Evolutionary conservation across 2,797 vertebrate genomes (phyloP), one percentile per base, ranked within the genome.

Genomic region (Crypturellus tataupa): DNA sequence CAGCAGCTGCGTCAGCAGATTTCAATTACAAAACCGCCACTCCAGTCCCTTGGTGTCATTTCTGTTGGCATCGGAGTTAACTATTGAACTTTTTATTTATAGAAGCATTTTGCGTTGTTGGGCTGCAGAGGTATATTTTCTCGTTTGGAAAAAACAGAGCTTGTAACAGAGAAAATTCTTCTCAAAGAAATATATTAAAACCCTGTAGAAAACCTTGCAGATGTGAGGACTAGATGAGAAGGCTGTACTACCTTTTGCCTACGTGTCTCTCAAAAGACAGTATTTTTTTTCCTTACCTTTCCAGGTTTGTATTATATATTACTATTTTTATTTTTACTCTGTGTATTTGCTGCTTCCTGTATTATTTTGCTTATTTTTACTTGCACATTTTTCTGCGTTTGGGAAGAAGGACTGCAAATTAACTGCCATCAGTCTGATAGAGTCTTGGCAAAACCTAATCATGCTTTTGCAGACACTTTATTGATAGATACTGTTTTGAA

Each of bases 1-100:
- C 87, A 85, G 92, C 90, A 93, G 96, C 92, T 95, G 94, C 31
- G 2, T 95, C 94, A 96, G 97, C 96, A 97, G 89, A 97, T 97
- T 97, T 97, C 93, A 81, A 87, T 96, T 95, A 93, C 94, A 86
- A 69, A 84, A 4, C 67, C 72, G 27, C 75, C 56, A 69, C 94
- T 94, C 73, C 89, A 75, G 90, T 92, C 92, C 91, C 93, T 85
- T 17, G 6, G 65, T 95, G 93, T 94, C 95, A 47, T 95, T 95
- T 75, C 58, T n/a, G 60, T 56, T 97, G 97, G 95, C 95, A 94
- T 90, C 94, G 51, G 27, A 72, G 91, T 84, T 95, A 79, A 62
- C 80, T 93, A 96, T 97, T 93, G 97, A 97, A 97, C 86, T 60
- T 35, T 63, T 90, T 94, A 92, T 95, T 93, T 94, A 95, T 92